phyloP scores from a whole-genome alignment of 64 coral and sea anemone species.

The Stichodactyla helianthus region DNA sequence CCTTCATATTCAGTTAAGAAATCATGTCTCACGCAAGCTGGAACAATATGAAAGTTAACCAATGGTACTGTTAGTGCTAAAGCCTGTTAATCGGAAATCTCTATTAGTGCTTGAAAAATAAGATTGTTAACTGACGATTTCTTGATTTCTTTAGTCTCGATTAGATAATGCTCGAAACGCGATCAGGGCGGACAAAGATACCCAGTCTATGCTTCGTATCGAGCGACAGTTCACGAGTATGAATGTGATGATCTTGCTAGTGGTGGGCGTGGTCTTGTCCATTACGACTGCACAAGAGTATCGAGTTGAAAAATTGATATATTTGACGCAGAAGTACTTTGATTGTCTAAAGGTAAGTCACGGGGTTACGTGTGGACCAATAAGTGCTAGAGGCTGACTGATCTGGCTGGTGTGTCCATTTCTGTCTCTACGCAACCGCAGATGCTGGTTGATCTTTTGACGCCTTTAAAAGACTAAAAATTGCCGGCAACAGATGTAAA shows the following conservation, averaged over 20 bases:
- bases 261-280: slow-evolving; percentile 68
- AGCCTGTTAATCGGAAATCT: too few species aligned
- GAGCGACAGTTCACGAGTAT: slow-evolving; percentile 93
- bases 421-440: too few species aligned
- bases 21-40: too few species aligned
- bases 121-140: not conserved
- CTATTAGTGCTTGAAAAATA: not conserved
- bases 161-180: slow-evolving; percentile 39
- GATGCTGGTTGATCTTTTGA: not conserved
- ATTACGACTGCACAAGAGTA: slow-evolving; percentile 47
- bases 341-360: slow-evolving; percentile 67
- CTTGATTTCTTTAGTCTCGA: slow-evolving; percentile 49
- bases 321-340: slow-evolving; percentile 69
- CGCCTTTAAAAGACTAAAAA: not conserved
- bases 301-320: slow-evolving; percentile 28
- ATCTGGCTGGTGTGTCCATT: too few species aligned
- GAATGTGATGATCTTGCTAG: slow-evolving; percentile 47
- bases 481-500: not conserved
- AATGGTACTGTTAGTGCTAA: too few species aligned
- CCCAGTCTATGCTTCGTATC: slow-evolving; percentile 49
- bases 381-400: too few species aligned
- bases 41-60: too few species aligned
- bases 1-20: too few species aligned
- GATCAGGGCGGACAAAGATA: slow-evolving; percentile 72
- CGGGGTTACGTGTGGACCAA: too few species aligned